Percentiles rank a stretch among this genome's conserved stretches.
Conservation (phyloP, 2,113 vertebrate genomes). For the Silurus meridionalis region DNA sequence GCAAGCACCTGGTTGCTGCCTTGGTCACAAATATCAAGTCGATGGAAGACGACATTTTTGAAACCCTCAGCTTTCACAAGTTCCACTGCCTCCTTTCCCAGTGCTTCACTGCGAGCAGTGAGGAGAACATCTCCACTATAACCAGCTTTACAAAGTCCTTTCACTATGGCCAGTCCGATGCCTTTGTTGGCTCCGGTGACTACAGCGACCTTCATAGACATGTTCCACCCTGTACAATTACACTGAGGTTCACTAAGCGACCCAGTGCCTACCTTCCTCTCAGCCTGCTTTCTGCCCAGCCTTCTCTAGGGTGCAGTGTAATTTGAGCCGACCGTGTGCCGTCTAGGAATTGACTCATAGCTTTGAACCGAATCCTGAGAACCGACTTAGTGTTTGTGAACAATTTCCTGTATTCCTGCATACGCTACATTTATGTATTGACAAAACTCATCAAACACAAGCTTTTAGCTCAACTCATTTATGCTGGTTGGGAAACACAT, state of each 20-base stretch:
- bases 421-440: no score
- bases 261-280: no score
- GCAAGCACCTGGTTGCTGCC: conserved; percentile 45
- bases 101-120: conserved; percentile 59
- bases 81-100: conserved; percentile 53
- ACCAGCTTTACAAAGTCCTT: conserved; percentile 51
- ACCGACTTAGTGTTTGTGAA: not conserved
- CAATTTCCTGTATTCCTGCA: no score
- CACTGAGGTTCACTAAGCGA: no score
- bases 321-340: not conserved
- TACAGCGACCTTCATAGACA: conserved; percentile 58
- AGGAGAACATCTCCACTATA: conserved; percentile 58
- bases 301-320: not conserved
- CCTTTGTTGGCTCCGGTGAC: conserved; percentile 66
- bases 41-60: conserved; percentile 51
- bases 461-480: no score
- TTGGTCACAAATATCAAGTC: conserved; percentile 59
- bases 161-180: conserved; percentile 58
- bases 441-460: no score
- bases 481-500: no score
- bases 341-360: not conserved
- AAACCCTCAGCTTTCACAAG: conserved; percentile 49
- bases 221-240: not conserved
- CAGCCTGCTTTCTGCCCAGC: conserved; percentile 13
- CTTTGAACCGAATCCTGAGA: not conserved